Conservation (phyloP, 2,888 invertebrate species). For the Elmis aenea region DNA sequence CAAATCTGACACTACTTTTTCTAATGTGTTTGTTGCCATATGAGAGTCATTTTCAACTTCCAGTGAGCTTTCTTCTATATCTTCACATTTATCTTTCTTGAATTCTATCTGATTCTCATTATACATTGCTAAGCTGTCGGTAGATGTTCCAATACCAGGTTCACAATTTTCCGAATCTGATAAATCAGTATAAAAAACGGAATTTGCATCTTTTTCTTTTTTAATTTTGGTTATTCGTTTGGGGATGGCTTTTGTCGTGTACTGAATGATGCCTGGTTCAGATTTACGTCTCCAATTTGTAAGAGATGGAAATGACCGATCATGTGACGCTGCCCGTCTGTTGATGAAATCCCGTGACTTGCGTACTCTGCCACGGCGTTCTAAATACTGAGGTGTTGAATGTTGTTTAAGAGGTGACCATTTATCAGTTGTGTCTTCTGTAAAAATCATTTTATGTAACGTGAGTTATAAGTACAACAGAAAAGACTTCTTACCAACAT, state of each 20-base stretch:
- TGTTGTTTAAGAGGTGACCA: constrained; percentile 64
- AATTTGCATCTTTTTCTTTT: constrained; percentile 58
- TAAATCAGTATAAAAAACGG: constrained; percentile 61
- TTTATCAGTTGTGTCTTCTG: constrained; percentile 39
- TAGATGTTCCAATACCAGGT: constrained; percentile 49
- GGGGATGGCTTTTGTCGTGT: constrained; percentile 64
- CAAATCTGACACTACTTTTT: constrained; percentile 76
- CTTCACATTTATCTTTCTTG: constrained; percentile 43
- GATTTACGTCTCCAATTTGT: constrained; percentile 68
- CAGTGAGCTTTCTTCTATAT: constrained; percentile 39
- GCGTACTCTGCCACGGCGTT: constrained; percentile 69
- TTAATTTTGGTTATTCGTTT: constrained; percentile 67
- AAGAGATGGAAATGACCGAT: constrained; percentile 53
- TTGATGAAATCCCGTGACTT: constrained; percentile 50
- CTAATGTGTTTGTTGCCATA: constrained; percentile 52
- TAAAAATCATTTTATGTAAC: too few species aligned
- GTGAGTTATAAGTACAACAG: too few species aligned
- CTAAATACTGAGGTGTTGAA: constrained; percentile 86
- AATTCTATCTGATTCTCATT: constrained; percentile 46
- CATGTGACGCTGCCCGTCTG: constrained; percentile 43
- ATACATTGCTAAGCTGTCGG: constrained; percentile 51
- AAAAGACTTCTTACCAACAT: constrained; percentile 25
- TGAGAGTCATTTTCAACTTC: constrained; percentile 31
- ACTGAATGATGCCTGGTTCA: constrained; percentile 59
- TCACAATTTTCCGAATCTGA: constrained; percentile 56